Conservation (phyloP, 2,113 vertebrate genomes). For the Amblyopsis rosae region DNA sequence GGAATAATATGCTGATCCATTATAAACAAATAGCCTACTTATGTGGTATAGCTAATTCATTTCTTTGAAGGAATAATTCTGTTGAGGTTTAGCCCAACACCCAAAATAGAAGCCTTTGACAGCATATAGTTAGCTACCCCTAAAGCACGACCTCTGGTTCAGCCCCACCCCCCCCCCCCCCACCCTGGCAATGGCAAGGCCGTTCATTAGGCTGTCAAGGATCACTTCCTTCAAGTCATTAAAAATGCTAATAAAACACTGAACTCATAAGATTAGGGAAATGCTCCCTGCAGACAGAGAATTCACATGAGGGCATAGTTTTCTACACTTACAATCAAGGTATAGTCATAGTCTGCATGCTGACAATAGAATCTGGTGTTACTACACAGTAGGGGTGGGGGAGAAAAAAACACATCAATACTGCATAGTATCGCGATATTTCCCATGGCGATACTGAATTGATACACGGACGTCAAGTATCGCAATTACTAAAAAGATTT, state of each 20-base stretch:
- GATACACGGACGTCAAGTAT: too few relatives aligned
- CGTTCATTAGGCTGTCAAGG: constrained; percentile 55
- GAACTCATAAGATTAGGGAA: constrained; percentile 60
- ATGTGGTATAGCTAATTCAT: not conserved
- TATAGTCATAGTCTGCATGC: too few relatives aligned
- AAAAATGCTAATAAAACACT: constrained; percentile 63
- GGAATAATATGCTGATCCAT: not conserved
- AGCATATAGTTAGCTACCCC: not conserved
- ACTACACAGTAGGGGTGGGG: too few relatives aligned
- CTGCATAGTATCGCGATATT: too few relatives aligned
- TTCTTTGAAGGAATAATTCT: not conserved
- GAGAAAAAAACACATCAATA: too few relatives aligned
- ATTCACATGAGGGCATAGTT: constrained; percentile 41
- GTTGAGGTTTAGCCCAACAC: too few relatives aligned
- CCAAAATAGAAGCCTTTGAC: not conserved
- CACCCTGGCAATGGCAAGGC: constrained; percentile 17
- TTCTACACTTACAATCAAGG: too few relatives aligned
- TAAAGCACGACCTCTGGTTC: not conserved
- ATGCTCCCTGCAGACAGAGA: constrained; percentile 41
- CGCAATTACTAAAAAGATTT: too few relatives aligned
- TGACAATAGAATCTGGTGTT: too few relatives aligned
- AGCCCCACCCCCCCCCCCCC: not conserved
- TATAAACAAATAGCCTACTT: not conserved
- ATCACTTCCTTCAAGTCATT: constrained; percentile 69
- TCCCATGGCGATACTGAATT: too few relatives aligned